Evolutionary conservation across 2,888 invertebrate genomes (phyloP).

Genomic region (Rhyacophila evoluta): DNA sequence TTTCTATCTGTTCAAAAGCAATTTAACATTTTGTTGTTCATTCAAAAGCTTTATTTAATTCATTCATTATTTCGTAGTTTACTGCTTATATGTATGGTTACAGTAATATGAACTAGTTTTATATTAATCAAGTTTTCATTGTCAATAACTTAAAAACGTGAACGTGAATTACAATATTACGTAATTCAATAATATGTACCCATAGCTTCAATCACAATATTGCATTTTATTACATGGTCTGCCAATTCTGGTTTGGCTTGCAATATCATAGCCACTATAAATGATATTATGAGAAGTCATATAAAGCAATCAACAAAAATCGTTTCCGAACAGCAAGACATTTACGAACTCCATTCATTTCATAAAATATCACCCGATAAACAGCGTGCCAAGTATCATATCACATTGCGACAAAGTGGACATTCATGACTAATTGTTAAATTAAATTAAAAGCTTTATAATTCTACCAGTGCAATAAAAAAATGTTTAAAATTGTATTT

Average conservation of each 20-base stretch:
- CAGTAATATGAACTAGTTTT: too few relatives aligned
- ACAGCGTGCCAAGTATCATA: not conserved
- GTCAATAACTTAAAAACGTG: too few relatives aligned
- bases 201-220: not conserved
- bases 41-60: too few relatives aligned
- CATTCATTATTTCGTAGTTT: too few relatives aligned
- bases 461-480: too few relatives aligned
- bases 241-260: not conserved
- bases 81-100: too few relatives aligned
- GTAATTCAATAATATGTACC: not conserved
- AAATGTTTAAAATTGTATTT: too few relatives aligned
- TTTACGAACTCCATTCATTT: slow-evolving; percentile 4
- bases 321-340: not conserved
- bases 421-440: not conserved
- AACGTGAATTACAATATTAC: too few relatives aligned
- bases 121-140: too few relatives aligned
- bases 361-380: not conserved
- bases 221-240: not conserved
- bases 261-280: not conserved
- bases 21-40: too few relatives aligned
- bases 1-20: too few relatives aligned
- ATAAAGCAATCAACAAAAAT: not conserved
- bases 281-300: not conserved
- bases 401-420: not conserved
- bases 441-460: too few relatives aligned